Base-by-base conservation (phyloP, 2,797 vertebrate genomes). In the Acanthopagrus latus region DNA sequence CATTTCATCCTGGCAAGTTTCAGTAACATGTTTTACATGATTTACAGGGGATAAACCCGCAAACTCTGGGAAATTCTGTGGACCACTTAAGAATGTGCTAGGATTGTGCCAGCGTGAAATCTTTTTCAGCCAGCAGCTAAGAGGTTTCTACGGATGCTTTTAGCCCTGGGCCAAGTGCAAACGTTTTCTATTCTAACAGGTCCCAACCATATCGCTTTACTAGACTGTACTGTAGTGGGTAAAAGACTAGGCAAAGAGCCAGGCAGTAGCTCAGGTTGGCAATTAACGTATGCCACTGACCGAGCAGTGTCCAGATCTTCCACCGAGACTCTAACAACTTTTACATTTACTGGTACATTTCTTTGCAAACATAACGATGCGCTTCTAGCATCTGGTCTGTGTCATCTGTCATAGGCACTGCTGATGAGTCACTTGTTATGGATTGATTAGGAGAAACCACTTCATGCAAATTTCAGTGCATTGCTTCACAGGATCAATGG, bases 401-500 rank as follows among this genome's bases (percentile, higher is more conserved):
- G 18, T 27, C 13, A 2, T 18, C 23, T 38, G 13, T 54, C 25
- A 41, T 17, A 56, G 33, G 33, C 16, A 23, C 16, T n/a, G 7
- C 12, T 58, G 55, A 54, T 7, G 33, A 38, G 33, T 54, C 13
- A 44, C 43, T 44, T 12, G 7, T 38, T 38, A 38, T 38, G 7
- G 33, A 38, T 25, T 43, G 25, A 13, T 56, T 27, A 16, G 29
- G 44, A 57, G 16, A 46, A 59, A 12, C 18, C 3, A 38, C 38
- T 41, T 1, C n/a, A 59, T 71, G 38, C 59, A 78, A 9, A 64
- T 73, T 48, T 17, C 41, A 48, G 0, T 64, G 54, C 16, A 20
- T 47, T 69, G 48, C 50, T 64, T 46, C 27, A 73, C 18, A 55
- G 60, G 7, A 60, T 65, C 23, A 43, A 25, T 25, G 13, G 57